phyloP scores from a whole-genome alignment of 2,113 vertebrate species.

The Lampris megalopsis region DNA sequence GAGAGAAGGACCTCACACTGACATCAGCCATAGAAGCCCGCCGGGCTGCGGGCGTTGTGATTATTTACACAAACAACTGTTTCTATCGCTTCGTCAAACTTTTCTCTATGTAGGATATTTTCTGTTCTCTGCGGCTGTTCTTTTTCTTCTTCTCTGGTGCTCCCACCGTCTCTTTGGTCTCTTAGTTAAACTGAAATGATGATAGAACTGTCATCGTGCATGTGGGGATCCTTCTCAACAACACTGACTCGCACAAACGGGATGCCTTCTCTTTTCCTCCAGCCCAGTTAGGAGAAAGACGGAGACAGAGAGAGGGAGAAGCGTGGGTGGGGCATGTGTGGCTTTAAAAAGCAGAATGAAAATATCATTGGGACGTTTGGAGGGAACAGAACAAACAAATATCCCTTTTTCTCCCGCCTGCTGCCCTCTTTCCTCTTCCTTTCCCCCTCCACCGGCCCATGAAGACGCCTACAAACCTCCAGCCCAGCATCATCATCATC shows the following conservation, averaged over 20 bases:
- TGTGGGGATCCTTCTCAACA: conserved; percentile 52
- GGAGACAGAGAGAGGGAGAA: conserved; percentile 25
- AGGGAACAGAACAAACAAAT: conserved; percentile 31
- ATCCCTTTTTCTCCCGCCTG: conserved; percentile 10
- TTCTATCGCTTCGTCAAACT: conserved; percentile 2
- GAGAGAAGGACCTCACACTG: too few species aligned
- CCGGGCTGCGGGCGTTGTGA: too few species aligned
- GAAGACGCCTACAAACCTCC: conserved; percentile 51
- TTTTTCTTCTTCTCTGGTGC: conserved; percentile 37
- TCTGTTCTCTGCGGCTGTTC: conserved; percentile 25
- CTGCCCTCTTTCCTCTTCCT: conserved; percentile 23
- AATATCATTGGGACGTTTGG: conserved; percentile 6
- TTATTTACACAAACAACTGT: too few species aligned
- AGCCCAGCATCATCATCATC: conserved; percentile 40
- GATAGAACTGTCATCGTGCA: conserved; percentile 59
- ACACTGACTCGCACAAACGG: conserved; percentile 50
- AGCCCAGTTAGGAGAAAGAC: conserved; percentile 23
- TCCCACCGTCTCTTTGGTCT: conserved; percentile 31
- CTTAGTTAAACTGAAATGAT: conserved; percentile 64
- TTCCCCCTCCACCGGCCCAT: conserved; percentile 36
- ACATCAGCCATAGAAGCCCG: too few species aligned
- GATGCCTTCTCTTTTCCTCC: conserved; percentile 41
- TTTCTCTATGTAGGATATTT: conserved; percentile 33
- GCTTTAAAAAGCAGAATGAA: conserved; percentile 27
- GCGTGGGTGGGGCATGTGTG: background rate